Evolutionary conservation across 2,888 invertebrate genomes (phyloP).

Genomic region (Lepidocyrtinus sp.): DNA sequence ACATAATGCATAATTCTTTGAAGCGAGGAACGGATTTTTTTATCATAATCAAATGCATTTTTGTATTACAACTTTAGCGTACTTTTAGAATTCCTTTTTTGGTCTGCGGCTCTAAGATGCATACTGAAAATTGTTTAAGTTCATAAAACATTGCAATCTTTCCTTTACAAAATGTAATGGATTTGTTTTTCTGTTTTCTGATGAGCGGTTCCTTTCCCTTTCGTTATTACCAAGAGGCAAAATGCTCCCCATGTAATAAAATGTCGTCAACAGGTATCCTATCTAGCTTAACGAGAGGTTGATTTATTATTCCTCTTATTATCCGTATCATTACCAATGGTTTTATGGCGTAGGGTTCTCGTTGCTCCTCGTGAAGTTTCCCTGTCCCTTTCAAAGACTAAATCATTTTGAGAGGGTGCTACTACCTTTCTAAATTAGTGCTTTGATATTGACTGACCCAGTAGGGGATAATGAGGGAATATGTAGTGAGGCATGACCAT

Average conservation of each 20-base stretch:
- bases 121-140: too few relatives aligned
- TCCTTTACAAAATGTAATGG: too few relatives aligned
- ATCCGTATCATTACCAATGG: constrained; percentile 36
- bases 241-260: background rate
- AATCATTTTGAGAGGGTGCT: background rate
- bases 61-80: too few relatives aligned
- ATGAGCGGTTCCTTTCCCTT: constrained; percentile 14
- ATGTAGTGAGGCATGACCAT: constrained; percentile 5
- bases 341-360: background rate
- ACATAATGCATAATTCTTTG: too few relatives aligned
- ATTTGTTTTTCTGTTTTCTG: too few relatives aligned
- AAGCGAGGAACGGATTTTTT: too few relatives aligned
- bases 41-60: too few relatives aligned
- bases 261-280: constrained; percentile 10
- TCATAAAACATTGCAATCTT: too few relatives aligned
- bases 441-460: background rate
- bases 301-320: constrained; percentile 44
- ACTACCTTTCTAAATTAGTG: constrained; percentile 9
- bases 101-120: too few relatives aligned
- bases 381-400: background rate
- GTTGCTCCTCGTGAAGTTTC: background rate
- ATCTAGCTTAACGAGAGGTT: constrained; percentile 46
- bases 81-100: too few relatives aligned
- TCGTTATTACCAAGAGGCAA: background rate
- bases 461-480: background rate